Conservation (phyloP, 2,888 invertebrate genomes). For the Macrophya alboannulata region DNA sequence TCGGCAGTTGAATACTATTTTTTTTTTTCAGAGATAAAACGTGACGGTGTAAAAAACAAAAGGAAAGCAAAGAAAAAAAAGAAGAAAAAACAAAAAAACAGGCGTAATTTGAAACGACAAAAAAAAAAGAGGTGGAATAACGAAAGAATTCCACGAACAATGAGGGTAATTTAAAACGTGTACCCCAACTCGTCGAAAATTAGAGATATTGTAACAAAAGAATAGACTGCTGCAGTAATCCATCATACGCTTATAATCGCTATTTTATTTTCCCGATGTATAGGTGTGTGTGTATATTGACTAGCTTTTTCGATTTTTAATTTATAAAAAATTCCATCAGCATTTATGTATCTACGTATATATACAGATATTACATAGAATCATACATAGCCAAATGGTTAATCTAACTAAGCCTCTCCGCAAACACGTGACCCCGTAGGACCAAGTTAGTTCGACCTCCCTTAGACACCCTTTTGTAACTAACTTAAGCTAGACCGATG, state of each 20-base stretch:
- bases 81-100: neutral
- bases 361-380: neutral
- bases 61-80: neutral
- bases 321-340: neutral
- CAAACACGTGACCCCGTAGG: conserved; percentile 16
- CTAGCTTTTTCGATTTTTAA: neutral
- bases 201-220: conserved; percentile 44
- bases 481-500: conserved; percentile 50
- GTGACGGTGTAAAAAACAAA: neutral
- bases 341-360: neutral
- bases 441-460: conserved; percentile 22
- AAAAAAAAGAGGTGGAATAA: neutral
- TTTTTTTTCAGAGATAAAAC: neutral
- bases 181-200: conserved; percentile 17
- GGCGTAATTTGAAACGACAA: neutral
- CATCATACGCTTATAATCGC: neutral
- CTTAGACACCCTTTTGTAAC: conserved; percentile 49
- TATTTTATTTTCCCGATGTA: neutral
- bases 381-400: neutral
- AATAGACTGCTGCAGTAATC: conserved; percentile 2
- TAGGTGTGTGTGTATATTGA: neutral
- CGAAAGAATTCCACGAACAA: conserved; percentile 24
- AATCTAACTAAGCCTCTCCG: conserved; percentile 11
- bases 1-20: neutral
- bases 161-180: conserved; percentile 36